Conservation (phyloP, 2,113 vertebrate species). For the Stomatorhinus ivindoensis region DNA sequence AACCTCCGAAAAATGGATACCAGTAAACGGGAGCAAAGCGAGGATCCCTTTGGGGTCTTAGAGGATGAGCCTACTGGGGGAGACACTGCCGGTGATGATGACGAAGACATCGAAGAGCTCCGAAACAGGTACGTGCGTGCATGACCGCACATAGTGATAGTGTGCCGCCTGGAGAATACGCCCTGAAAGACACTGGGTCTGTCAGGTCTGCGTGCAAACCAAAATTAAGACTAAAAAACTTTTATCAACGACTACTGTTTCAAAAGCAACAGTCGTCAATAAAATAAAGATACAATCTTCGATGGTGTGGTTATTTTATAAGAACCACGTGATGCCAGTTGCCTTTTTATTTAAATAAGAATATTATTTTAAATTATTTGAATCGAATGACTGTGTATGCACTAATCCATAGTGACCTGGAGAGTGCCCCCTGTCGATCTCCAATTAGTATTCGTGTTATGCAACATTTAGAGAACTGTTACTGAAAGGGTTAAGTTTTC, state of each 20-base stretch:
- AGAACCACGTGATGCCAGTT: background rate
- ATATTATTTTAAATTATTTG: too few relatives aligned
- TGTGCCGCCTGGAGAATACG: background rate
- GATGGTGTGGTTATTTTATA: background rate
- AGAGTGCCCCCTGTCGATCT: background rate
- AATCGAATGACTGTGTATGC: background rate
- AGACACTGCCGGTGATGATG: slow-evolving; percentile 47
- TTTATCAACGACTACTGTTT: background rate
- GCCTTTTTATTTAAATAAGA: background rate
- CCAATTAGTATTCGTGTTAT: background rate
- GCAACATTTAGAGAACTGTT: background rate
- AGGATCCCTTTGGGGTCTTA: slow-evolving; percentile 51
- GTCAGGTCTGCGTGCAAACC: background rate
- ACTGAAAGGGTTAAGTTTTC: background rate
- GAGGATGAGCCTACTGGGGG: slow-evolving; percentile 51
- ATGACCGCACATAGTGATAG: background rate
- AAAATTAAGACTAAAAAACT: background rate
- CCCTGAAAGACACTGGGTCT: background rate
- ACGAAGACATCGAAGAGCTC: slow-evolving; percentile 67
- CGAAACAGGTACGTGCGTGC: slow-evolving; percentile 62
- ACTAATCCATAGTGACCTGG: background rate
- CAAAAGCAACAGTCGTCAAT: background rate
- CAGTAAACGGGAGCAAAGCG: slow-evolving; percentile 50
- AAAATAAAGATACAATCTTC: background rate
- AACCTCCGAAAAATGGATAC: slow-evolving; percentile 38